Base-by-base conservation (phyloP, 2,797 vertebrate species). In the Crypturellus tataupa region DNA sequence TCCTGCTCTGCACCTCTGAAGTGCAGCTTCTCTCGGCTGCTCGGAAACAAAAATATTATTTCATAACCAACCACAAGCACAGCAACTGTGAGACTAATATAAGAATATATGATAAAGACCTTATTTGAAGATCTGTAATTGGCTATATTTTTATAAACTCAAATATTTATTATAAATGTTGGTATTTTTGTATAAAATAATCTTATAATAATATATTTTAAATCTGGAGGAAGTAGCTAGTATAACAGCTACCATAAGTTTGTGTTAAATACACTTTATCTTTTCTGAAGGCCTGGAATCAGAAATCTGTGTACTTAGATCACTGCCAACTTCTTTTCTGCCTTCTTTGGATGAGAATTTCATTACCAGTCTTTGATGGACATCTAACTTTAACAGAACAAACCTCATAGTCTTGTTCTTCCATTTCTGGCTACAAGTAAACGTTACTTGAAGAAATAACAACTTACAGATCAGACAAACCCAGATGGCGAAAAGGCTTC, bases 391-490 rank as follows among this genome's bases (percentile, higher is more conserved):
- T 29, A 92, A 82, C 12, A 68, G 56, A 93, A 83, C 27, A 88
- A 87, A 76, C 33, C 88, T 75, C 1, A 2, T 83, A 90, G 35
- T 49, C 79, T n/a, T 85, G 5, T 62, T 95, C 25, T 83, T 95
- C 65, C 18, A 71, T 42, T 40, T 87, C 13, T 35, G 80, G n/a
- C 4, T 65, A 83, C 82, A 96, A 94, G 80, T 87, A 92, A 77
- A 68, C 13, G 78, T 63, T 89, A 96, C 63, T 94, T 84, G 79
- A 94, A 96, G 88, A 93, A 93, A 87, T 53, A 39, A 49, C 95
- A 97, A 99, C 99, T 99, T 98, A 99, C 99, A 99, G 98, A 96
- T 98, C 98, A 93, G 98, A 98, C 89, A 99, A 98, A 97, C 99
- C 98, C 97, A 99, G 98, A 97, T 99, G 98, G 85, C 96, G 98